Base-by-base conservation (phyloP, 35 echinoderm and acorn worm genomes). In the Heliocidaris tuberculata region DNA sequence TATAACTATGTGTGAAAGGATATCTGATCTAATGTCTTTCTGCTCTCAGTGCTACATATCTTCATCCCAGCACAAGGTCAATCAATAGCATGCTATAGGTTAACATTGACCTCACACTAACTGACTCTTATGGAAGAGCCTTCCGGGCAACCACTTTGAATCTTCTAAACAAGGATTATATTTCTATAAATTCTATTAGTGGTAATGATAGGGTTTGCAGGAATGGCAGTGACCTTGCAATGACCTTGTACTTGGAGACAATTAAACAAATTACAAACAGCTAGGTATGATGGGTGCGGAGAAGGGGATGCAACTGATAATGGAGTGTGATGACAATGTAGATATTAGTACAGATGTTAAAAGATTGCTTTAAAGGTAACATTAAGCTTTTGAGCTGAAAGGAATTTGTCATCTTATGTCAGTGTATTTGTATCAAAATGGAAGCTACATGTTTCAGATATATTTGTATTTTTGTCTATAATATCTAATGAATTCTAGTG, bases 221-320 rank as follows among this genome's bases (percentile, higher is more conserved):
- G 21, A 27, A 19, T 24, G 65, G 4, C 1, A 78, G 65, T 78
- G 65, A 78, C 65, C 65, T 78, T 78, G 65, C 21, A 78, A 27
- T n/a, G 65, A 78, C 65, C 65, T 78, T 78, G 65, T 78, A 19
- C 65, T n/a, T n/a, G 21, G 27, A 78, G 65, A 78, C 65, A 78
- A 19, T 19, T 78, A 78, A 78, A 78, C 65, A 78, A 78, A 78
- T 78, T 78, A 78, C 65, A 78, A 78, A n/a, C 27, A 27, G 35
- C 35, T 42, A 42, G 65, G 65, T 78, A n/a, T 19, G 65, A 27
- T 78, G 65, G 65, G 65, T n/a, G 65, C 4, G 17, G 19, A 27
- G 65, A 78, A 78, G 65, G 65, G 65, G n/a, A n/a, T n/a, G 65
- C 65, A 78, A 78, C 65, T 78, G 65, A 78, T 78, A 78, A 78